Evolutionary conservation across 2,113 vertebrate genomes (phyloP), one percentile per base, ranked within the genome.

Genomic region (Cairina moschata): DNA sequence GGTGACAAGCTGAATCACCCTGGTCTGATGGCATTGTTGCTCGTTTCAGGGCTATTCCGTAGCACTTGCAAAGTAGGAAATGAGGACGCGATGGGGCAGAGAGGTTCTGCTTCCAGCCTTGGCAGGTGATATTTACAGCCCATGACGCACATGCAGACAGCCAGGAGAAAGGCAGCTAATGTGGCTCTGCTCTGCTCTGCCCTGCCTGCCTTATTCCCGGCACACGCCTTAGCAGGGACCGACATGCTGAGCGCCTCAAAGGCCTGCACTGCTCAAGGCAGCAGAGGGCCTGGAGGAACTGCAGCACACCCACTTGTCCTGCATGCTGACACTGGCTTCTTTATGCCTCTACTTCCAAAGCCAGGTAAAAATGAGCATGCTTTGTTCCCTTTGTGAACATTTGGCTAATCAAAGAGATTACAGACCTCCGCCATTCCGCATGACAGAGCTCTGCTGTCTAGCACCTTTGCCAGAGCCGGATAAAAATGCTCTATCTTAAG

Each of bases 261-360:
- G 42, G 6, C 14, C 66, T 73, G 16, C 65, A 48, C 85, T 68
- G 48, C n/a, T 38, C 48, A 16, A 55, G 13, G 77, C 25, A 60
- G 21, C 4, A 8, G 7, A 29, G 10, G 6, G 9, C 36, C n/a
- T 18, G 34, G 25, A 59, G 48, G 59, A 56, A 2, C 29, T 4
- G 18, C 17, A 20, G 22, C 23, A 46, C 3, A 3, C 11, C 55
- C 1, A 26, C 13, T 52, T 52, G 0, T 29, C 38, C 34, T 20
- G 3, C 8, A 3, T 22, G 25, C 31, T 1, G 7, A 29, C 34
- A 23, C 8, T 66, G 9, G 42, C 31, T 74, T 42, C 38, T 69
- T 85, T 26, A n/a, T 5, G 17, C 31, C 63, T 65, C 63, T 22
- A 2, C 34, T 91, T 81, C 60, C 18, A 52, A 48, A 73, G 36